A percentile compares a stretch with the other conserved stretches of the same genome.
These are phyloP conservation scores for Hycleus cichorii DNA, from an alignment of 1,140 invertebrate species.

Conservation along the genomic window DNA sequence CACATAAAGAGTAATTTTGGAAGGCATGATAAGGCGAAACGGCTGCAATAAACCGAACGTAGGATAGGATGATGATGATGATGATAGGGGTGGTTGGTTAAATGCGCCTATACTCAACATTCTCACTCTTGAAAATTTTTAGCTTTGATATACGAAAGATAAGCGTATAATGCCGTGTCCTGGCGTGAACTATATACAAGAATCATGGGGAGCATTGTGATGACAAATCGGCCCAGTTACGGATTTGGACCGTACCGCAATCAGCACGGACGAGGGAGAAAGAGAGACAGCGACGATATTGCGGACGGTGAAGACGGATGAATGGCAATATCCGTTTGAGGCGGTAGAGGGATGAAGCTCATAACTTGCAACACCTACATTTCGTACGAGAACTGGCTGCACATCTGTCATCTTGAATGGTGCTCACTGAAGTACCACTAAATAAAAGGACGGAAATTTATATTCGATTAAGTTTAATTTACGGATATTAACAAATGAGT, in stretches of 20 bases:
- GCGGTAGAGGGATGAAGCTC: conserved; percentile 32
- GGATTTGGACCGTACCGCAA: conserved; percentile 25
- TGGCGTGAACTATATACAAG: not conserved
- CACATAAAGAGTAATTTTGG: conserved; percentile 28
- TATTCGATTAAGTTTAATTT: no score
- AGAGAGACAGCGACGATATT: conserved; percentile 25
- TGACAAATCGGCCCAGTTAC: conserved; percentile 30
- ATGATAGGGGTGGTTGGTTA: not conserved
- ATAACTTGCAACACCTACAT: conserved; percentile 37
- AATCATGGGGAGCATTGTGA: conserved; percentile 13
- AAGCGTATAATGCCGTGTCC: conserved; percentile 14
- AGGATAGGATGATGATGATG: not conserved
- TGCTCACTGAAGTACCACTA: no score
- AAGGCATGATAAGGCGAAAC: conserved; percentile 25
- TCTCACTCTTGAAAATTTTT: conserved; percentile 12
- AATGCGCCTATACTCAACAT: not conserved
- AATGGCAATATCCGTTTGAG: conserved; percentile 32
- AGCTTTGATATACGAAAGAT: conserved; percentile 15
- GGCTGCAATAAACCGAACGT: conserved; percentile 20
- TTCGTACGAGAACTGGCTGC: conserved; percentile 25
- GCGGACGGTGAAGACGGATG: conserved; percentile 30
- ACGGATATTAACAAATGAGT: no score
- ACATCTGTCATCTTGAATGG: conserved; percentile 13
- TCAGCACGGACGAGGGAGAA: not conserved
- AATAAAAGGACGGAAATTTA: no score